Base-by-base conservation (phyloP, 2,888 invertebrate species). In the Erynnis tages region DNA sequence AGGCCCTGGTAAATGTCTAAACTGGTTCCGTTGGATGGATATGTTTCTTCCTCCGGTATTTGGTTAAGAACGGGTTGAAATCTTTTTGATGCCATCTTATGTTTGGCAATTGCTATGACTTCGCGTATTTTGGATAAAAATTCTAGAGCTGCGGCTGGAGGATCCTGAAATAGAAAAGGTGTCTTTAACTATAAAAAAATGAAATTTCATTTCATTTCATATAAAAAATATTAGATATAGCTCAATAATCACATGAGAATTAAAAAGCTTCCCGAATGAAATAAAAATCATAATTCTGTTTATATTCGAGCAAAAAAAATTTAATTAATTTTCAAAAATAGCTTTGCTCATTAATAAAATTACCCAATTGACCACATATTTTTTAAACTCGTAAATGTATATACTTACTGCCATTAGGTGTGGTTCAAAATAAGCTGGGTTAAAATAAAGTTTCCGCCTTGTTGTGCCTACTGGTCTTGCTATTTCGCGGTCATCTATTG, bases 391-490 rank as follows among this genome's bases (percentile, higher is more conserved):
- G n/a, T n/a, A n/a, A n/a, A n/a, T n/a, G n/a, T n/a, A n/a, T 5
- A 25, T 23, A 21, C 35, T 17, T 88, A 96, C 96, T 87, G 94
- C 90, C 74, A 97, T 90, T 38, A 96, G 77, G 62, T 97, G 95
- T 17, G 95, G 95, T 74, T 97, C 97, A 69, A 97, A 97, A 74
- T 97, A 97, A 4, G 97, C 96, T 0, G 96, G 96, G 76, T 96
- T 97, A 69, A 97, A 97, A 73, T 96, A 97, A 1, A 97, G 87
- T 70, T 96, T 96, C 60, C 94, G 91, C 47, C 96, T 90, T 0
- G 94, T 93, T 17, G 92, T 93, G 7, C 94, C 95, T 56, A 93
- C 92, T 7, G 93, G 92, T 63, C 92, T 87, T 6, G 93, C 86
- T 60, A 94, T 94, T 60, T 93, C 90, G 54, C 92, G 86, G 43